Percentiles rank a stretch among this genome's conserved stretches.
phyloP scores from a whole-genome alignment of 2,888 invertebrate species.

The Pyralis farinalis region DNA sequence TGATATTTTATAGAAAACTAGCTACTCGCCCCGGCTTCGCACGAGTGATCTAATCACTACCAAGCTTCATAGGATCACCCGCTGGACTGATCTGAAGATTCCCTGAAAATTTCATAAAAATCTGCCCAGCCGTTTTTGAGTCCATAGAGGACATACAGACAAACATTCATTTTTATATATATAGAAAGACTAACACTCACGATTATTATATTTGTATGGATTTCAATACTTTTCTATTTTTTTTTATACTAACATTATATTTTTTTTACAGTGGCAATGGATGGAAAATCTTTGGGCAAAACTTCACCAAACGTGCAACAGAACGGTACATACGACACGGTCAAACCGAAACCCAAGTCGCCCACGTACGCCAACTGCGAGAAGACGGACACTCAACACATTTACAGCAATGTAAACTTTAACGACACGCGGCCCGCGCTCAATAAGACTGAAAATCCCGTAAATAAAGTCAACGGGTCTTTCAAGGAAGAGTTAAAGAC shows the following conservation, averaged over 20 bases:
- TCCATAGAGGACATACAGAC: too few species aligned
- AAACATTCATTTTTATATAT: too few species aligned
- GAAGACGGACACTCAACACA: constrained; percentile 40
- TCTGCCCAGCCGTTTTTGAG: too few species aligned
- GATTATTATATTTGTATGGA: too few species aligned
- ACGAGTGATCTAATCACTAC: too few species aligned
- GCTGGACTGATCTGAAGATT: too few species aligned
- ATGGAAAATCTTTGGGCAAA: constrained; percentile 62
- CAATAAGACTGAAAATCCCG: constrained; percentile 61
- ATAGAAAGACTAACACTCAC: too few species aligned
- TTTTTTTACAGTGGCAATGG: constrained; percentile 60
- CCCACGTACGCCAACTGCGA: constrained; percentile 67
- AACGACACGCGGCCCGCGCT: constrained; percentile 39
- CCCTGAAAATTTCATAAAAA: too few species aligned
- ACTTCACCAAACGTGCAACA: constrained; percentile 30
- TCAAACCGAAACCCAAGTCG: constrained; percentile 38
- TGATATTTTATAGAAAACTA: too few species aligned
- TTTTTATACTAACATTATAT: constrained; percentile 1
- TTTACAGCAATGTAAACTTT: constrained; percentile 61
- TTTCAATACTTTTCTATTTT: too few species aligned
- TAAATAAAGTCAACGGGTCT: constrained; percentile 40
- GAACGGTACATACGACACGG: constrained; percentile 52
- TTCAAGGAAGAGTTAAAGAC: constrained; percentile 68
- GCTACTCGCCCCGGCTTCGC: too few species aligned
- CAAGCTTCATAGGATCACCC: too few species aligned